phyloP scores from a whole-genome alignment of 2,888 invertebrate genomes.

The Brenthis hecate region DNA sequence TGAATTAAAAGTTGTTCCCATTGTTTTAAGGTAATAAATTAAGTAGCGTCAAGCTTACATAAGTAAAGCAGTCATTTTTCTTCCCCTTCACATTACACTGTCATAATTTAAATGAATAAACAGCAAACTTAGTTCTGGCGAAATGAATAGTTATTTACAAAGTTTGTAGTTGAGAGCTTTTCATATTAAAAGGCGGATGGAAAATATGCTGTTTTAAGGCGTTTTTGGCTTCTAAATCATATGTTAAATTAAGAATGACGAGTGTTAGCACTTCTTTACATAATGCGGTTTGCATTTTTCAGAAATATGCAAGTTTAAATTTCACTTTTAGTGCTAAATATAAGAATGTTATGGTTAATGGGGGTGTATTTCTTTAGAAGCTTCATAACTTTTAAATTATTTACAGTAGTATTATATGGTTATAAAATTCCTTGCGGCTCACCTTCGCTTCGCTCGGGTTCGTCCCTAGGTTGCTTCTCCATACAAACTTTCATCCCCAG shows the following conservation, averaged over 20 bases:
- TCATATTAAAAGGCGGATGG: constrained; percentile 11
- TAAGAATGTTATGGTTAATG: background rate
- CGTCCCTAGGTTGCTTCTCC: too few species aligned
- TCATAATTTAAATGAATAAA: constrained; percentile 37
- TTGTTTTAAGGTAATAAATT: background rate
- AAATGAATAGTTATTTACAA: constrained; percentile 40
- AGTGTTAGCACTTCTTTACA: constrained; percentile 13
- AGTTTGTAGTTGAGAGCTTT: constrained; percentile 33
- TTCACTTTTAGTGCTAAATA: background rate
- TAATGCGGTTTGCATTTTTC: constrained; percentile 14
- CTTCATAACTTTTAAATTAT: too few species aligned
- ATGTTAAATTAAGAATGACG: constrained; percentile 16
- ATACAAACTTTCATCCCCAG: too few species aligned
- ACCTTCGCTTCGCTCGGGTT: too few species aligned
- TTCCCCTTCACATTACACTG: constrained; percentile 21
- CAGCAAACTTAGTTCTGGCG: constrained; percentile 24
- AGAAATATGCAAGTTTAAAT: background rate
- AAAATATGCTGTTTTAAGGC: constrained; percentile 21
- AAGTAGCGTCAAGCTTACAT: constrained; percentile 7
- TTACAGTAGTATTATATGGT: too few species aligned
- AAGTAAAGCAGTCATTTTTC: constrained; percentile 8
- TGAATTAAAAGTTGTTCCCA: background rate
- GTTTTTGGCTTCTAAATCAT: constrained; percentile 20
- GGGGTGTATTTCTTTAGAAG: background rate
- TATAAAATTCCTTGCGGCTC: too few species aligned